phyloP scores from a whole-genome alignment of 2,113 vertebrate genomes.

The Cervus canadensis region DNA sequence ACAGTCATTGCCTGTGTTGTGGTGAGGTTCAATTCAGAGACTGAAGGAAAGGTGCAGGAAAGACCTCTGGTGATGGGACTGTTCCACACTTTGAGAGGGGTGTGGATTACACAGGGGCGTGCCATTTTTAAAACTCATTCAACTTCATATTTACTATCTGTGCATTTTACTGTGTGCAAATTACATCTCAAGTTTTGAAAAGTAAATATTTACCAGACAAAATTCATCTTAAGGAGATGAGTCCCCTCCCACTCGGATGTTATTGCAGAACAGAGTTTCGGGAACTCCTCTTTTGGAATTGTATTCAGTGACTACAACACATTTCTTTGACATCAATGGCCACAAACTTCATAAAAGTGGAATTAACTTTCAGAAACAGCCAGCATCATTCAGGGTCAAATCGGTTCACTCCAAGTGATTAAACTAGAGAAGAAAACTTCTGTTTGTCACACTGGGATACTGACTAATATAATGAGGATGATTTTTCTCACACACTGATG shows the following conservation, averaged over 20 bases:
- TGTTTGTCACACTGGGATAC: background rate
- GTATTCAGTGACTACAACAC: background rate
- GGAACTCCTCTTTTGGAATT: background rate
- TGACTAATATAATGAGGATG: background rate
- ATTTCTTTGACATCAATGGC: background rate
- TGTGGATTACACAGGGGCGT: background rate
- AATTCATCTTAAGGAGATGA: background rate
- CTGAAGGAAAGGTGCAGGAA: background rate
- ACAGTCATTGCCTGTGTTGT: background rate
- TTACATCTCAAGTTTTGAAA: background rate
- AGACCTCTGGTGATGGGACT: background rate
- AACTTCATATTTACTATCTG: background rate
- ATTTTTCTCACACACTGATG: background rate
- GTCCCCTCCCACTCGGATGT: background rate
- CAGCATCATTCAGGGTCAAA: background rate
- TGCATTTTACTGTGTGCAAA: background rate
- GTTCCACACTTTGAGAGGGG: background rate
- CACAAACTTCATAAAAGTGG: background rate
- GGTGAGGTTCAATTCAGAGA: background rate
- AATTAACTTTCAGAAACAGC: conserved; percentile 2
- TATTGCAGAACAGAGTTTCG: background rate
- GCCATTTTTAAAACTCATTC: background rate
- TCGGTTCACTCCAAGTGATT: background rate
- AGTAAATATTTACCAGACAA: background rate
- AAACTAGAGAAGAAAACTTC: background rate